Evolutionary conservation across 2,797 vertebrate species (phyloP), one percentile per base, ranked within the genome.

Genomic region (Carcharodon carcharias): DNA sequence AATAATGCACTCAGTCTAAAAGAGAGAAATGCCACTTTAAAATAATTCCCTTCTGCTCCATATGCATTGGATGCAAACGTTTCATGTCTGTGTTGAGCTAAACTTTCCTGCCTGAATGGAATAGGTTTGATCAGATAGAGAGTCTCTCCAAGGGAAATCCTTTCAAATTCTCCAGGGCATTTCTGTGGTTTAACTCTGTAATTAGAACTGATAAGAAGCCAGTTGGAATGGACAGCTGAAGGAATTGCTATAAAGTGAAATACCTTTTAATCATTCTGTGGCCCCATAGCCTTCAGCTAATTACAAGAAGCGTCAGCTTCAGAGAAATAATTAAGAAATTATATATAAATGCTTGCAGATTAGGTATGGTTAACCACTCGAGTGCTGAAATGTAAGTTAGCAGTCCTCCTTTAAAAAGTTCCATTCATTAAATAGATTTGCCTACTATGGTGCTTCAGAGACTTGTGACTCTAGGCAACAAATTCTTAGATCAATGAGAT

Each of bases 241-340:
- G 45, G 45, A 50, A 77, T 71, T 56, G 50, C 45, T 56, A 3
- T 73, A 77, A 93, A 95, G 28, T n/a, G 11, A 77, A 54, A 73
- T 71, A 71, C 50, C 94, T 95, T 92, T 95, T 95, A 54, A 95
- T 73, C 54, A 67, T 56, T 65, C 56, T 67, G 61, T 45, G 18
- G 69, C 67, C 45, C 28, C 50, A 54, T 95, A 73, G 50, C 67
- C 67, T 73, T 95, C 16, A 95, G 94, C 54, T 95, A 73, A 95
- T 95, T 95, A 95, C n/a, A 95, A 95, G 94, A 95, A 95, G 12
- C 69, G 18, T 73, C 69, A 77, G 67, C 69, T 95, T 16, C 45
- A 95, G 69, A 50, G 94, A 56, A 95, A 77, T 40, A 71, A 77
- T 77, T 73, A 45, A 93, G 65, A 67, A 16, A 73, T 61, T 63